A percentile compares a stretch with the other conserved stretches of the same genome.
Evolutionary conservation across 2,113 vertebrate genomes (phyloP).

Genomic region (Indicator maculatus): DNA sequence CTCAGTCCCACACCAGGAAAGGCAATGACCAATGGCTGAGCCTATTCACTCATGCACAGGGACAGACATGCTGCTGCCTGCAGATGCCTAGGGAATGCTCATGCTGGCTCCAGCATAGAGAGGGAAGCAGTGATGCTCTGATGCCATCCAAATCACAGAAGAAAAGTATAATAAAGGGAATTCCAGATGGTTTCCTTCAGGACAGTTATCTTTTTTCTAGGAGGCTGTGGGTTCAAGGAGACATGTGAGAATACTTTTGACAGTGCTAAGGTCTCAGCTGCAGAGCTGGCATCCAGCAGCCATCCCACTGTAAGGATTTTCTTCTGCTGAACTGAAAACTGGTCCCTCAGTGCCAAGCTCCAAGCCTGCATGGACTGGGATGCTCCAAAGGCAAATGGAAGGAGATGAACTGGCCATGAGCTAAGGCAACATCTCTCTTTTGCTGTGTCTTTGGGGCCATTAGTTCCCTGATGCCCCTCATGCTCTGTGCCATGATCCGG

Average conservation of each 20-base stretch:
- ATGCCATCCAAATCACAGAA: background rate
- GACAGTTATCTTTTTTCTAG: background rate
- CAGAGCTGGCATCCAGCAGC: background rate
- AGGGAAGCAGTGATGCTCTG: background rate
- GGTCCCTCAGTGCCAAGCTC: background rate
- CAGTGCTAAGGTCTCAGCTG: background rate
- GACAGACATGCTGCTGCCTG: background rate
- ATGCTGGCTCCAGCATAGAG: background rate
- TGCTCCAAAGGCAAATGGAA: background rate
- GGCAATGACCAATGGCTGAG: rapidly evolving
- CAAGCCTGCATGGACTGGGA: background rate
- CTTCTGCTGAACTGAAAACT: background rate
- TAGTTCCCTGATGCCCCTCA: background rate
- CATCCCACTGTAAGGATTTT: background rate
- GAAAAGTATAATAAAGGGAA: background rate
- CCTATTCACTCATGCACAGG: background rate
- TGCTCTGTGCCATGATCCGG: background rate
- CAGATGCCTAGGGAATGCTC: background rate
- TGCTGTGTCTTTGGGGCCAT: background rate
- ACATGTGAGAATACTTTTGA: background rate
- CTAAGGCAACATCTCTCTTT: background rate
- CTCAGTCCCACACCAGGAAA: background rate
- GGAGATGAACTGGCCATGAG: background rate
- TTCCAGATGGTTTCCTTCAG: background rate
- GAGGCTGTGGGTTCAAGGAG: background rate